A percentile compares a stretch with the other conserved stretches of the same genome.
phyloP scores from a whole-genome alignment of 2,888 invertebrate species.

The Neoaliturus tenellus region DNA sequence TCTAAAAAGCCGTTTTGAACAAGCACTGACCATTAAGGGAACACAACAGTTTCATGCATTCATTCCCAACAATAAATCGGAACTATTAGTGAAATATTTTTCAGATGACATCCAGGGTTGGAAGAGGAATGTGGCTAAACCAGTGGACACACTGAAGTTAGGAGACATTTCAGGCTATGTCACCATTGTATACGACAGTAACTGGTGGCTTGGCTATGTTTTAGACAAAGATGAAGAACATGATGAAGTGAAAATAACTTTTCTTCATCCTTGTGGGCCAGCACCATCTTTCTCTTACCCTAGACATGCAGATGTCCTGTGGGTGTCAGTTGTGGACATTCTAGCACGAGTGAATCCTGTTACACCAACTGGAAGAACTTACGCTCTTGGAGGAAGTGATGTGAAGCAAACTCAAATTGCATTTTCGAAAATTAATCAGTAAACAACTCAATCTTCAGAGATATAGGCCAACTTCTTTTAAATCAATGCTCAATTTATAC shows the following conservation, averaged over 20 bases:
- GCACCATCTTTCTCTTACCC: neutral
- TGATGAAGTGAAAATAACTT: neutral
- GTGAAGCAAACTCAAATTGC: neutral
- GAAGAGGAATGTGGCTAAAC: neutral
- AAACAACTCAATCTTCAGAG: neutral
- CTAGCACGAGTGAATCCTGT: neutral
- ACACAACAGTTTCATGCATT: constrained; percentile 22
- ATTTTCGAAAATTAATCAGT: neutral
- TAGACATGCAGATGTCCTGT: neutral
- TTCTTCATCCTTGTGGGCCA: constrained; percentile 27
- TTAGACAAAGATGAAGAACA: neutral
- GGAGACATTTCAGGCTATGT: constrained; percentile 7
- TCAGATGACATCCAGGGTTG: neutral
- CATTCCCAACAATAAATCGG: neutral
- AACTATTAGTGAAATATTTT: neutral
- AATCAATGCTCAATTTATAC: too few species aligned
- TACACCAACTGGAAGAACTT: constrained; percentile 21
- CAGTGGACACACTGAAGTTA: neutral
- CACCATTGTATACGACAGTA: neutral
- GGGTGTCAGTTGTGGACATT: neutral
- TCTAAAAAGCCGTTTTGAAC: neutral
- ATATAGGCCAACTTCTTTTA: too few species aligned
- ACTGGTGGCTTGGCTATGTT: constrained; percentile 2
- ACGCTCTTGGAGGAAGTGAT: neutral
- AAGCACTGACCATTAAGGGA: neutral